These are phyloP conservation scores for Drosophila sucinea DNA, from an alignment of 1,140 invertebrate genomes.

Conservation along the genomic window DNA sequence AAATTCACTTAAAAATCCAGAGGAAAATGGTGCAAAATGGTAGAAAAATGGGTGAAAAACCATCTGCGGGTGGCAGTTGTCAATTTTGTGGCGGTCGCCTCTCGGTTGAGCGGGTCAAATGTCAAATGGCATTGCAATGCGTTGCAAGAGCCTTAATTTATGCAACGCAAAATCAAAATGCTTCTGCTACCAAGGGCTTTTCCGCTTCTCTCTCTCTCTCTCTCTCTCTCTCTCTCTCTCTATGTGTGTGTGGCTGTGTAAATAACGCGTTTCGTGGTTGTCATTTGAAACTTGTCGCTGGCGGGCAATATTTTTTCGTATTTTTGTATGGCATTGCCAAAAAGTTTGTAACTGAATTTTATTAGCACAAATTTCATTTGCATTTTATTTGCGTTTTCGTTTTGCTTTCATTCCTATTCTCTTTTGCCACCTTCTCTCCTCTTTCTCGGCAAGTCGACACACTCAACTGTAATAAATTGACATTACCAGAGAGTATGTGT, in stretches of 20 bases:
- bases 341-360: slow-evolving; percentile 78
- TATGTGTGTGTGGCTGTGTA: slow-evolving; percentile 39
- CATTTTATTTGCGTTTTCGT: slow-evolving; percentile 71
- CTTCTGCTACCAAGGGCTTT: background rate
- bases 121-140: slow-evolving; percentile 56
- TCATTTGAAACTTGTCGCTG: slow-evolving; percentile 41
- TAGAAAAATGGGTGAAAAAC: slow-evolving; percentile 42
- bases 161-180: slow-evolving; percentile 49
- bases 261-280: slow-evolving; percentile 59
- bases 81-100: slow-evolving; percentile 52
- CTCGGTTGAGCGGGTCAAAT: slow-evolving; percentile 51
- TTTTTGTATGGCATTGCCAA: slow-evolving; percentile 53
- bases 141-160: slow-evolving; percentile 56
- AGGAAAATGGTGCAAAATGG: slow-evolving; percentile 5
- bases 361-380: slow-evolving; percentile 78
- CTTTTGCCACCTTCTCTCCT: background rate
- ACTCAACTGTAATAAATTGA: slow-evolving; percentile 60
- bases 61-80: slow-evolving; percentile 57
- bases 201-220: background rate
- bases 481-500: slow-evolving; percentile 19
- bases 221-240: slow-evolving; percentile 19
- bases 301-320: slow-evolving; percentile 42
- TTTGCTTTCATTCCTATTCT: slow-evolving; percentile 10
- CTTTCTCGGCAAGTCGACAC: slow-evolving; percentile 19
- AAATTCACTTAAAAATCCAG: slow-evolving; percentile 47